Evolutionary conservation across 2,888 invertebrate species (phyloP).

Genomic region (Lasioglossum marginatum): DNA sequence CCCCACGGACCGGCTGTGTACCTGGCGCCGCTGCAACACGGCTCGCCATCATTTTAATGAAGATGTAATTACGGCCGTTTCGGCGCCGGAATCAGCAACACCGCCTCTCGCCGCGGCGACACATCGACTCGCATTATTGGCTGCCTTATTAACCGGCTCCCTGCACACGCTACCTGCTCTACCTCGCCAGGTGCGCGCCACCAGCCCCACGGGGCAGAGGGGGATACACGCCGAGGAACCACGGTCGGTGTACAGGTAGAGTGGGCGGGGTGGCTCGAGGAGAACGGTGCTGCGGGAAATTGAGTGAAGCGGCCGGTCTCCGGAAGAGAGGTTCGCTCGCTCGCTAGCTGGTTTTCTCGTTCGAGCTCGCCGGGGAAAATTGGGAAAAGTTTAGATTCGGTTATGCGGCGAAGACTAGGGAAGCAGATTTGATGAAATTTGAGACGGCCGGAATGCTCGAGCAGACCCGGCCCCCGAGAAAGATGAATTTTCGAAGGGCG

Average conservation of each 20-base stretch:
- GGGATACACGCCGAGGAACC: not conserved
- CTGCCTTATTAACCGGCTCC: conserved; percentile 79
- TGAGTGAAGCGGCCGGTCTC: conserved; percentile 43
- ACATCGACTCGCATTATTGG: conserved; percentile 79
- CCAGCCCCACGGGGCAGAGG: not conserved
- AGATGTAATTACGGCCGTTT: conserved; percentile 83
- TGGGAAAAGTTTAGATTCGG: conserved; percentile 52
- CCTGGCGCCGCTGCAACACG: conserved; percentile 70
- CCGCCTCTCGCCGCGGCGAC: conserved; percentile 61
- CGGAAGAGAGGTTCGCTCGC: conserved; percentile 7
- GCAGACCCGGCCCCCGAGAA: not conserved
- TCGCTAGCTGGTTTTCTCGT: not conserved
- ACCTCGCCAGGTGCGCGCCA: conserved; percentile 41
- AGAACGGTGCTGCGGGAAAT: conserved; percentile 37
- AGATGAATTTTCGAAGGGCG: not conserved
- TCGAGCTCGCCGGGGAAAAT: conserved; percentile 45
- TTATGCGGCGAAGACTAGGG: conserved; percentile 21
- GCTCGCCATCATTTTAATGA: conserved; percentile 82
- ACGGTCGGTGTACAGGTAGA: not conserved
- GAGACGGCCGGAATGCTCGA: not conserved
- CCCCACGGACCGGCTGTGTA: conserved; percentile 40
- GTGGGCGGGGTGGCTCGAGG: not conserved
- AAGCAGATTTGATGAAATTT: not conserved
- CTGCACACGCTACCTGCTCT: conserved; percentile 48
- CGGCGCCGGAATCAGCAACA: conserved; percentile 79